phyloP scores from a whole-genome alignment of 2,113 vertebrate species.

The Alaudala cheleensis region DNA sequence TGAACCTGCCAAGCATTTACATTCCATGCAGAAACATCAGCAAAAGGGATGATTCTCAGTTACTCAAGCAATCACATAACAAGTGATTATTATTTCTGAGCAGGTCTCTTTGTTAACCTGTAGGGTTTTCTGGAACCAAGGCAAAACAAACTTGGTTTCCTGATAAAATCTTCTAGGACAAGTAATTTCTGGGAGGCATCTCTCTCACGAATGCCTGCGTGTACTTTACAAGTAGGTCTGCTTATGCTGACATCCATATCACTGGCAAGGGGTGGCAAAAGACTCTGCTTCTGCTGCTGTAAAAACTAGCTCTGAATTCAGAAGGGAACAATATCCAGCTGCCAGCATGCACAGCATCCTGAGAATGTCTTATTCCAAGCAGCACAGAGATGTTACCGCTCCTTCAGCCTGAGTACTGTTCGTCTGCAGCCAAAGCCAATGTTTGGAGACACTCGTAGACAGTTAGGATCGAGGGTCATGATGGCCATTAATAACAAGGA shows the following conservation, averaged over 20 bases:
- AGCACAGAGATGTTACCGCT: not conserved
- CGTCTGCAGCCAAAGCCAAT: not conserved
- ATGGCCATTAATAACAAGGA: not conserved
- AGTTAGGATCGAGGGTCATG: not conserved
- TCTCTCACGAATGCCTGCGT: not conserved
- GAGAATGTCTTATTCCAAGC: not conserved
- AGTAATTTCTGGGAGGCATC: not conserved
- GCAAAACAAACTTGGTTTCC: not conserved
- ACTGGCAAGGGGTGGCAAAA: not conserved
- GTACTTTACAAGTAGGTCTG: not conserved
- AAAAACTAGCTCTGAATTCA: slow-evolving; percentile 11
- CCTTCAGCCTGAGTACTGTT: not conserved
- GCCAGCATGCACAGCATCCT: not conserved
- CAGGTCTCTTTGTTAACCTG: not conserved
- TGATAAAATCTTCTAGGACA: not conserved
- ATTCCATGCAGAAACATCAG: not conserved
- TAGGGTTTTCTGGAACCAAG: not conserved
- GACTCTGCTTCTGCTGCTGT: not conserved
- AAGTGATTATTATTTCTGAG: not conserved
- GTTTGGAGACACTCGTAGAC: not conserved
- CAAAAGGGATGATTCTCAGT: not conserved
- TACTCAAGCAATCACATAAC: not conserved
- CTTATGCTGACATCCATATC: not conserved
- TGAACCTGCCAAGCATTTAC: not conserved
- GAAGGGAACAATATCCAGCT: not conserved